A percentile compares a stretch with the other conserved stretches of the same genome.
Conservation (phyloP, 2,113 vertebrate genomes). For the Leptosomus discolor region DNA sequence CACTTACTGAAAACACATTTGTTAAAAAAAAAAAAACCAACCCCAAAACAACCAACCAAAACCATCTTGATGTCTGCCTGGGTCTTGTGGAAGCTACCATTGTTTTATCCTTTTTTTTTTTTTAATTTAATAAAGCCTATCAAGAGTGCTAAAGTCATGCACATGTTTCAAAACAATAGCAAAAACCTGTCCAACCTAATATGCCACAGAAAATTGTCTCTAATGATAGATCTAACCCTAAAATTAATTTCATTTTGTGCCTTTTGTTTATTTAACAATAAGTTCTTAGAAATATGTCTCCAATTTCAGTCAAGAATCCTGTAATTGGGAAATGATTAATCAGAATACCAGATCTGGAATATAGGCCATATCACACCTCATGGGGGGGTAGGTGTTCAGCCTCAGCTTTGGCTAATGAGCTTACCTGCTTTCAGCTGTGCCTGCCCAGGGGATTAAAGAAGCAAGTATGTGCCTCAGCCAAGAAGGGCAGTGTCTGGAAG, state of each 20-base stretch:
- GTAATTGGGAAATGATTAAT: not conserved
- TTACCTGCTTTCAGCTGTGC: not conserved
- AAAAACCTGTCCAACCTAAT: not conserved
- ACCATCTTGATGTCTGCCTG: not conserved
- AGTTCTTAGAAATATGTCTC: not conserved
- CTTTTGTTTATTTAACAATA: not conserved
- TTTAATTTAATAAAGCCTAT: not conserved
- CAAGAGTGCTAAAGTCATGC: not conserved
- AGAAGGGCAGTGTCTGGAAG: not conserved
- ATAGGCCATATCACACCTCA: not conserved
- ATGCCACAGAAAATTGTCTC: not conserved
- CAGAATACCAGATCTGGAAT: not conserved
- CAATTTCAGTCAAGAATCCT: not conserved
- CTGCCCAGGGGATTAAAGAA: not conserved
- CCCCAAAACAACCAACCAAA: not conserved
- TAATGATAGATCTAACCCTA: not conserved
- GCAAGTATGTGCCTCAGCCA: not conserved
- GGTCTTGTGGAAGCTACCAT: not conserved
- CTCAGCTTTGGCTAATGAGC: not conserved
- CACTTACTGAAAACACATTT: not conserved
- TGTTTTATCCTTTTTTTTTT: not conserved
- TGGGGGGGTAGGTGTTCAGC: not conserved
- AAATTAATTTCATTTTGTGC: not conserved
- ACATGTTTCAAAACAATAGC: not conserved
- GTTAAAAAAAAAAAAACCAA: not conserved